Evolutionary conservation across 2,797 vertebrate species (phyloP), one percentile per base, ranked within the genome.

Genomic region (Uromys caudimaculatus): DNA sequence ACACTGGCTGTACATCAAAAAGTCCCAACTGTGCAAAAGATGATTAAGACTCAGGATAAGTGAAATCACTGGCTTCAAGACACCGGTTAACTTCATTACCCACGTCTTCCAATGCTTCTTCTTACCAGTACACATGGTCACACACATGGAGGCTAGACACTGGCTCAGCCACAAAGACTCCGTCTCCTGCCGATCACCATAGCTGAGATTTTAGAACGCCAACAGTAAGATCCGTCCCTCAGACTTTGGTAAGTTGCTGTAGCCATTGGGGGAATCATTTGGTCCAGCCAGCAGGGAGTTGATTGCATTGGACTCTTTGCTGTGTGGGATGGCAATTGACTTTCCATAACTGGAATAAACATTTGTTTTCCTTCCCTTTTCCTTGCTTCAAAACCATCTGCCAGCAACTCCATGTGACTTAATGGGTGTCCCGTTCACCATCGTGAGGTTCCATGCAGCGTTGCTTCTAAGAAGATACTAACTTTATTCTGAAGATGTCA

Each of bases 331-430:
- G 14, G 76, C 76, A 95, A 94, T 69, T 95, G 64, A 95, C 82
- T 95, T 96, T 78, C 56, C 16, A 27, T 89, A n/a, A 50, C 44
- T 96, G 60, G 29, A 96, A 82, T 89, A 95, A 96, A 91, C 47
- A 86, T 67, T 41, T n/a, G 89, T 78, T 94, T 71, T 82, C 84
- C 29, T 94, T 62, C 73, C 87, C 64, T 82, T 87, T 54, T 93
- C 95, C 96, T 82, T 38, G 23, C n/a, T 54, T 94, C 60, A 50
- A 38, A 90, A 75, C 69, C 64, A 83, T 92, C 77, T 90, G 54
- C 32, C 56, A 94, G 54, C 4, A 38, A 91, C 1, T 29, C 62
- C 83, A 44, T 77, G 58, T 88, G 27, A 79, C 38, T 89, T 88
- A 73, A 7, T 29, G 14, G 78, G 81, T 56, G 50, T 82, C 47